phyloP scores from a whole-genome alignment of 2,797 vertebrate genomes.

The Nannoperca obscura region DNA sequence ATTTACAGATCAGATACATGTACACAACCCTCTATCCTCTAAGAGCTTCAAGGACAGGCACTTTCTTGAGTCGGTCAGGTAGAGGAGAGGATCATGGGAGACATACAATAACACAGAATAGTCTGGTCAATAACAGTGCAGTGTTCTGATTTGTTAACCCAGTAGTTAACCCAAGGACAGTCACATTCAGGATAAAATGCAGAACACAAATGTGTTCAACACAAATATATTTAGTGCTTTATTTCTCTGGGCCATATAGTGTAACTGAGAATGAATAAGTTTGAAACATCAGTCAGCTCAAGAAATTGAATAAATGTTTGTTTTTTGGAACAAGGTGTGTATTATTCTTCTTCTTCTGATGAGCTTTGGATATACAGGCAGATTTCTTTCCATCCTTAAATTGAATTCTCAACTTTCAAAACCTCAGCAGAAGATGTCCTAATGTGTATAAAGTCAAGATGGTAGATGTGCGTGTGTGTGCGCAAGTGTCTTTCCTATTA shows the following conservation, averaged over 20 bases:
- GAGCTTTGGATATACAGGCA: not conserved
- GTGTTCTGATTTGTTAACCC: conserved; percentile 8
- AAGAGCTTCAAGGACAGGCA: conserved; percentile 53
- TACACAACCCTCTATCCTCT: conserved; percentile 39
- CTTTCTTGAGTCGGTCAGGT: conserved; percentile 2
- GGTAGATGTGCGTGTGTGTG: not conserved
- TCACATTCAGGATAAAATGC: not conserved
- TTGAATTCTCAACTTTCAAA: conserved; percentile 6
- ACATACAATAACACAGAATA: not conserved
- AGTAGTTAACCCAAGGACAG: not conserved
- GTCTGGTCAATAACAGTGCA: not conserved
- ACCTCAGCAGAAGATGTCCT: conserved; percentile 7
- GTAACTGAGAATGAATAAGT: not conserved
- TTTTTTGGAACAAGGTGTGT: not conserved
- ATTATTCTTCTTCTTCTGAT: not conserved
- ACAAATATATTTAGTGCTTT: not conserved
- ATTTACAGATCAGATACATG: conserved; percentile 59
- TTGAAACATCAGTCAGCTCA: not conserved
- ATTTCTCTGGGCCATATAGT: not conserved
- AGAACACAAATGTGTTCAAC: not conserved
- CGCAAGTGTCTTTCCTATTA: conserved; percentile 19
- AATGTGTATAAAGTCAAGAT: too few relatives aligned
- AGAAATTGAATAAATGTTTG: not conserved
- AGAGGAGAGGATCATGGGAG: not conserved
- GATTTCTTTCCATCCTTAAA: conserved; percentile 11